Base-by-base conservation (phyloP, 2,797 vertebrate genomes). In the Eupleurogrammus muticus region DNA sequence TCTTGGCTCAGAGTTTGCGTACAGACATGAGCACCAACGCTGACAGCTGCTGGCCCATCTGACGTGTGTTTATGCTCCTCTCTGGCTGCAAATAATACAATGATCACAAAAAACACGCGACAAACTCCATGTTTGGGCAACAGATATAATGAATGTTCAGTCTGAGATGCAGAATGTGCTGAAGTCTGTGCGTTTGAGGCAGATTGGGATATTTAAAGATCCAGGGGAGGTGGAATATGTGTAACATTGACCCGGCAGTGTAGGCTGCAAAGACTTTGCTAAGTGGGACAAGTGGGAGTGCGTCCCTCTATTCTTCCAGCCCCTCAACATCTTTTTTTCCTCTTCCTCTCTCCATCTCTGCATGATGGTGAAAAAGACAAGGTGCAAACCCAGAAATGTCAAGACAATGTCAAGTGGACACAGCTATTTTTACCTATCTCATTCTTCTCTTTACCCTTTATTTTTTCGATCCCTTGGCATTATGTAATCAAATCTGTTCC, bases 241-340 rank as follows among this genome's bases (percentile, higher is more conserved):
- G 81, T 79, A 83, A 83, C 84, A 79, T 84, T 84, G 82, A 88
- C 86, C 85, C 88, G 79, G 72, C 73, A 87, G 87, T 79, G 87
- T 80, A 62, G 80, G 87, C 87, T 80, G 75, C 65, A 79, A 85
- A 85, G 80, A 88, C 79, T 87, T 92, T 86, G 81, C 73, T 91
- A 94, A 93, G 87, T 92, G 87, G 92, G 91, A 85, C 92, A 89
- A 28, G 28, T 55, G 66, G 68, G 55, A 81, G 77, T 69, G 64
- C 2, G 54, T 85, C 74, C 59, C 73, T 76, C 40, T 55, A 16
- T 78, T 79, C 64, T 75, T 73, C 63, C 32, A 75, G 66, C 57
- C 63, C 67, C 35, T 61, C 59, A 16, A 23, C 48, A 46, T 61
- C 54, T 57, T 76, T 52, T 74, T 44, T 55, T 47, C 56, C 24